These are phyloP conservation scores for Halcyon senegalensis DNA, from an alignment of 2,113 vertebrate species.

Conservation along the genomic window DNA sequence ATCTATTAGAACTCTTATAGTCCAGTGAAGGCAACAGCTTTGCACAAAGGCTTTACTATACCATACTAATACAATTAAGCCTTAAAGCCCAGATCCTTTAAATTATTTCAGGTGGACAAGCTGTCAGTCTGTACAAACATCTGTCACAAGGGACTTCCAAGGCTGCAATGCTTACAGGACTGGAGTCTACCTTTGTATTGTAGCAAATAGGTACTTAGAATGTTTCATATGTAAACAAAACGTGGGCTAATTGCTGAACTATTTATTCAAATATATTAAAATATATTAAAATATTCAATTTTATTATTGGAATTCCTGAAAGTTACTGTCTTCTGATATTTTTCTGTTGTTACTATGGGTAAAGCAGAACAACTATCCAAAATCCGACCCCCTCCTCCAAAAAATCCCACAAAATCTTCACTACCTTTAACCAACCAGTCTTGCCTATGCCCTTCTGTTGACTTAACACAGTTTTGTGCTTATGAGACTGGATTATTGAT, in stretches of 20 bases:
- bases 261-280: not conserved
- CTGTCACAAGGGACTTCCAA: not conserved
- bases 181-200: not conserved
- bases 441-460: not conserved
- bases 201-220: not conserved
- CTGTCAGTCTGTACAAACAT: not conserved
- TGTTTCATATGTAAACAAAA: not conserved
- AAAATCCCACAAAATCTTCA: not conserved
- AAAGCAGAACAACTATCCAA: not conserved
- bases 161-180: not conserved
- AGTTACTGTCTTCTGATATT: not conserved
- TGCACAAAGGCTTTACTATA: not conserved
- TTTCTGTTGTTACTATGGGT: not conserved
- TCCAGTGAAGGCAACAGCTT: not conserved
- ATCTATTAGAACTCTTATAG: not conserved
- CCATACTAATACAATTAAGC: not conserved
- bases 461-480: not conserved
- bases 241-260: not conserved
- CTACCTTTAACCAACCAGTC: not conserved
- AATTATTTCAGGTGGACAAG: not conserved
- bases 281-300: too few species aligned
- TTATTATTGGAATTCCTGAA: not conserved
- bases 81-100: not conserved
- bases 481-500: not conserved
- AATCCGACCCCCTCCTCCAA: accelerated